Conservation (phyloP, 2,113 vertebrate species). For the Sitta europaea region DNA sequence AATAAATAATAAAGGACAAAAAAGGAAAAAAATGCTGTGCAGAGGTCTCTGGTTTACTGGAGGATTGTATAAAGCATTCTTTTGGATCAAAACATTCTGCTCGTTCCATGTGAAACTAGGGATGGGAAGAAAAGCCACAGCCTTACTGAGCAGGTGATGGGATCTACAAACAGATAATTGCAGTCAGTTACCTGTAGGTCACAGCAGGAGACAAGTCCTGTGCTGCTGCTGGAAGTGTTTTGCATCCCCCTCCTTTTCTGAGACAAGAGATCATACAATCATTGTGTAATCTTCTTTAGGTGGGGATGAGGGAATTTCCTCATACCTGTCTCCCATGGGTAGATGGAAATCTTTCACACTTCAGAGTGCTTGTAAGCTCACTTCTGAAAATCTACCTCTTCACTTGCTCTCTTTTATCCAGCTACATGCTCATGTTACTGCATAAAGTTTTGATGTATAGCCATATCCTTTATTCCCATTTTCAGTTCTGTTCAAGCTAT, state of each 20-base stretch:
- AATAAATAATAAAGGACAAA: not conserved
- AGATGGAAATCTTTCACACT: not conserved
- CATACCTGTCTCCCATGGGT: not conserved
- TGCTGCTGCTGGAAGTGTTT: not conserved
- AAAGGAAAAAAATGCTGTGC: accelerated
- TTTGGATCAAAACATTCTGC: not conserved
- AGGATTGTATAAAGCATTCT: not conserved
- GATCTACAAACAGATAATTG: not conserved
- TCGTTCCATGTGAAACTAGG: not conserved
- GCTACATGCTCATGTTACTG: accelerated
- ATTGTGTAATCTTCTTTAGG: not conserved
- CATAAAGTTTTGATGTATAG: not conserved
- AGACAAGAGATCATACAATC: not conserved
- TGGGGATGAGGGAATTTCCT: not conserved
- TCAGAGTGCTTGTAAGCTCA: not conserved
- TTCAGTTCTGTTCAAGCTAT: not conserved
- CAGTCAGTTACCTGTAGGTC: not conserved
- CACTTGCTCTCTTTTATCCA: not conserved
- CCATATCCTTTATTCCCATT: not conserved
- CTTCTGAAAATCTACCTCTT: not conserved
- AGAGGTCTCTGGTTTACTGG: not conserved
- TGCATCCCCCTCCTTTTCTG: not conserved
- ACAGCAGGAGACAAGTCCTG: not conserved
- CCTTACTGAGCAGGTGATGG: not conserved
- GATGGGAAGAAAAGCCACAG: not conserved